These are phyloP conservation scores for Redunca redunca DNA, from an alignment of 2,113 vertebrate species.

Conservation along the genomic window DNA sequence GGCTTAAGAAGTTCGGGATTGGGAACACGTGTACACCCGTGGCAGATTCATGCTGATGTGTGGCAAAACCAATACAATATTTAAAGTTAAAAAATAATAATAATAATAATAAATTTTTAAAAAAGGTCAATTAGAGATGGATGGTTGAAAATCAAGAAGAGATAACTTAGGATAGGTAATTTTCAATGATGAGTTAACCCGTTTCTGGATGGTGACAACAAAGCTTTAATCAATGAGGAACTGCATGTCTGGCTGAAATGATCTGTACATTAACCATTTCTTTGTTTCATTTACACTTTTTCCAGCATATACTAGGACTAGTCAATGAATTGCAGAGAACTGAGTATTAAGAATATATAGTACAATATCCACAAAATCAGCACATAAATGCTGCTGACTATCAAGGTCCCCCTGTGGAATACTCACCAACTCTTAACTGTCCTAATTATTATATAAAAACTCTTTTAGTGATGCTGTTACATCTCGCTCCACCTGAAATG, in stretches of 20 bases:
- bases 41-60: no score
- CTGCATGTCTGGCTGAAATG: background rate
- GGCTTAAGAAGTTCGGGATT: background rate
- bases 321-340: background rate
- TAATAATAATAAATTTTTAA: no score
- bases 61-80: no score
- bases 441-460: background rate
- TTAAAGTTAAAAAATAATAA: no score
- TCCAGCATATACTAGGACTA: background rate
- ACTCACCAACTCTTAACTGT: background rate
- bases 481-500: background rate
- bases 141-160: background rate
- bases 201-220: background rate
- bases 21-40: no score
- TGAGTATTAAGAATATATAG: background rate
- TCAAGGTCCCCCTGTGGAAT: background rate
- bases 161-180: background rate
- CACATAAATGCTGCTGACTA: background rate
- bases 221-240: background rate
- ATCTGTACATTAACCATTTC: background rate
- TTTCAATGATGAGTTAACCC: background rate
- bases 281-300: background rate
- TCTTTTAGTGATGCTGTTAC: background rate
- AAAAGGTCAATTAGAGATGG: background rate
- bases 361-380: background rate